These are phyloP conservation scores for Archilochus colubris DNA, from an alignment of 2,113 vertebrate species.

Conservation along the genomic window DNA sequence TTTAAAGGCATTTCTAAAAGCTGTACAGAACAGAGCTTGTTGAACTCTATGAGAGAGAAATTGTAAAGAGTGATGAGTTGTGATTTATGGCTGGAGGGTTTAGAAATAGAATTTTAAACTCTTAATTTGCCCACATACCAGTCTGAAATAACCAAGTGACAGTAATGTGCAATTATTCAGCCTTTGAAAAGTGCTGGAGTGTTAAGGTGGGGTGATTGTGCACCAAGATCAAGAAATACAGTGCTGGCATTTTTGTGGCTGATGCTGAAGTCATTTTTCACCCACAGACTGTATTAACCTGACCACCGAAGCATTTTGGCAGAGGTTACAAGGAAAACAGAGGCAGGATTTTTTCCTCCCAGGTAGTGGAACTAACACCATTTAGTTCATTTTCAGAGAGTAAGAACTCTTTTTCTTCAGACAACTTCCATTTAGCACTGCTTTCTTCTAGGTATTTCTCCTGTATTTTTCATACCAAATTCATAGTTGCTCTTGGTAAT, in stretches of 20 bases:
- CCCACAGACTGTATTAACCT: not conserved
- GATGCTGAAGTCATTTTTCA: not conserved
- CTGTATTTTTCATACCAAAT: not conserved
- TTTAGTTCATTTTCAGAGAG: not conserved
- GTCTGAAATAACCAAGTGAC: not conserved
- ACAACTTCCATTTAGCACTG: fast-evolving
- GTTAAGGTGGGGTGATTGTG: not conserved
- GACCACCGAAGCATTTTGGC: not conserved
- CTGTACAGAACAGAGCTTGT: not conserved
- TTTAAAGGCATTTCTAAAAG: not conserved
- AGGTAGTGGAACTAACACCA: not conserved
- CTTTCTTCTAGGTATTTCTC: not conserved
- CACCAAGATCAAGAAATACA: not conserved
- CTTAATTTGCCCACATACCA: not conserved
- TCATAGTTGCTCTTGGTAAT: not conserved
- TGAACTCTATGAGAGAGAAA: not conserved
- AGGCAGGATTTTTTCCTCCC: not conserved
- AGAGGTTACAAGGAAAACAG: not conserved
- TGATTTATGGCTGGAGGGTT: not conserved
- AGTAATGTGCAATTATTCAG: not conserved
- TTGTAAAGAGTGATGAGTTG: not conserved
- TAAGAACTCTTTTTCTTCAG: not conserved
- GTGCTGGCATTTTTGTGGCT: not conserved
- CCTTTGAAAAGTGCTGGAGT: not conserved
- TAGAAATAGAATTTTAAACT: not conserved